Conservation (phyloP, 1,140 invertebrate genomes). For the Tetranychus cinnabarinus region DNA sequence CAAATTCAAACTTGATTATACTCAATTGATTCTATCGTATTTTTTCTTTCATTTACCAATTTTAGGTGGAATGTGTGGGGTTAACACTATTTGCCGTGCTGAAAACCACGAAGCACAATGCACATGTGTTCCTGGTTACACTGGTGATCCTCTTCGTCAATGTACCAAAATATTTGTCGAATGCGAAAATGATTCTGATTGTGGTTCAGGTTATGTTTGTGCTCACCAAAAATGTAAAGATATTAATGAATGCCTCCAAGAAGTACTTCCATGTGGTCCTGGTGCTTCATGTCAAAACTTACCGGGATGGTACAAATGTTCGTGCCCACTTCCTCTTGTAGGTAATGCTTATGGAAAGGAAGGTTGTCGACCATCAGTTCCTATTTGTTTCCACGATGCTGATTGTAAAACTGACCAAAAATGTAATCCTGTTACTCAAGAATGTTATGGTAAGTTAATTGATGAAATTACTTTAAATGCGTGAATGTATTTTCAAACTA, state of each 20-base stretch:
- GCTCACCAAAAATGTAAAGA: constrained; percentile 27
- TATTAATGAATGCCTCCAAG: constrained; percentile 34
- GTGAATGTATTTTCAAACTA: no score
- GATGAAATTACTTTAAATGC: constrained; percentile 20
- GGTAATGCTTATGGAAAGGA: constrained; percentile 43
- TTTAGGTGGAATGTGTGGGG: constrained; percentile 38
- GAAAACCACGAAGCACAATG: constrained; percentile 57
- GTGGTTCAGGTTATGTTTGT: constrained; percentile 21
- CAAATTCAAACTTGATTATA: no score
- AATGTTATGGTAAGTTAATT: constrained; percentile 27
- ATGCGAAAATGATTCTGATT: constrained; percentile 20
- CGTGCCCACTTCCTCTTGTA: constrained; percentile 54
- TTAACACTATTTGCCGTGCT: constrained; percentile 53
- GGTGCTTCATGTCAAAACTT: constrained; percentile 34
- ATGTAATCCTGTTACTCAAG: constrained; percentile 54
- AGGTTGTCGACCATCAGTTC: constrained; percentile 4
- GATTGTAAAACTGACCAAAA: constrained; percentile 63
- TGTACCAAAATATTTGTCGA: constrained; percentile 33
- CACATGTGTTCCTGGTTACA: constrained; percentile 51
- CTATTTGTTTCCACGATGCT: constrained; percentile 58
- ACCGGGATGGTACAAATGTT: constrained; percentile 45
- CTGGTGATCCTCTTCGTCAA: constrained; percentile 53
- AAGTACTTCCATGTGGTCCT: constrained; percentile 10
- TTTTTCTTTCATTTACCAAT: no score
- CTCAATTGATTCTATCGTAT: no score